Percentiles rank a stretch among this genome's conserved stretches.
These are phyloP conservation scores for Thera obeliscata DNA, from an alignment of 2,888 invertebrate species.

Conservation along the genomic window DNA sequence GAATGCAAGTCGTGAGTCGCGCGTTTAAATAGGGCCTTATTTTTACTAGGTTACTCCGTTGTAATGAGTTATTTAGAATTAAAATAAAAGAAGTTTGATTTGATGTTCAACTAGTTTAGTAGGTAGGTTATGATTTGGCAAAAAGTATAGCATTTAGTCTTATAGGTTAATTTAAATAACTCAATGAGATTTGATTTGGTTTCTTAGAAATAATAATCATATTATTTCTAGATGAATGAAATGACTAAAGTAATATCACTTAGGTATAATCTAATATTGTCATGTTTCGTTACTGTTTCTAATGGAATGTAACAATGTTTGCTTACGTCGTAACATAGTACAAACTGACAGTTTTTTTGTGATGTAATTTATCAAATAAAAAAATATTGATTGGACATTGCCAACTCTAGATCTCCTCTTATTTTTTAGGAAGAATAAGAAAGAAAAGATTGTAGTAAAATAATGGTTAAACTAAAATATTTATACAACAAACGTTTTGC, in stretches of 20 bases:
- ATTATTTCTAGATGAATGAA: not conserved
- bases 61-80: constrained; percentile 27
- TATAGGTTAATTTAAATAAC: constrained; percentile 12
- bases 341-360: not conserved
- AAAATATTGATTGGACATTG: not conserved
- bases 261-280: constrained; percentile 53
- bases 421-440: not conserved
- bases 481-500: no score
- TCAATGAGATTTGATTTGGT: constrained; percentile 7
- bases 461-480: no score
- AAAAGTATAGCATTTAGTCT: constrained; percentile 16
- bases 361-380: not conserved
- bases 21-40: constrained; percentile 33
- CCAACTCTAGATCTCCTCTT: not conserved
- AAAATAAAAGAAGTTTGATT: constrained; percentile 27
- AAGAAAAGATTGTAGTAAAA: constrained; percentile 7
- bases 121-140: constrained; percentile 13
- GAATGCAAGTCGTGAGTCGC: constrained; percentile 72
- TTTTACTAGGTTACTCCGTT: constrained; percentile 24
- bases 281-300: constrained; percentile 52
- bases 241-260: not conserved
- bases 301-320: constrained; percentile 63
- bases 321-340: constrained; percentile 19
- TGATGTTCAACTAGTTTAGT: constrained; percentile 27
- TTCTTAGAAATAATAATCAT: not conserved